Conservation (phyloP, 2,113 vertebrate species). For the Perccottus glenii region DNA sequence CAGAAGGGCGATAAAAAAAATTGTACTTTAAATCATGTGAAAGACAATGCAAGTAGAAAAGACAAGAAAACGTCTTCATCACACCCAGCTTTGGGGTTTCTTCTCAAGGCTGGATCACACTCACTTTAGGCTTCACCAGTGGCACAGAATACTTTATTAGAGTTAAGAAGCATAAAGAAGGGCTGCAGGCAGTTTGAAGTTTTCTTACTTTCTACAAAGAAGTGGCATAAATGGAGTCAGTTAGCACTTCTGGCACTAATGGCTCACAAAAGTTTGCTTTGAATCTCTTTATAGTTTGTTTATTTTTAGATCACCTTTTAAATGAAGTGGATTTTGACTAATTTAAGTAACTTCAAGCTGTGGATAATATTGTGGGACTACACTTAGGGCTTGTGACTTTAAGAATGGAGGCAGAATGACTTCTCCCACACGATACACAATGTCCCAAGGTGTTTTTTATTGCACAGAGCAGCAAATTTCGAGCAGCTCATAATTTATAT, state of each 20-base stretch:
- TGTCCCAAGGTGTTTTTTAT: not conserved
- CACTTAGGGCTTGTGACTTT: not conserved
- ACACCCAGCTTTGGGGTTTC: not conserved
- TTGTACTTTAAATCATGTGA: not conserved
- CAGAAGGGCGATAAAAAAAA: slow-evolving; percentile 5
- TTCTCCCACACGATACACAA: not conserved
- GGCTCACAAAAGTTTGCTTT: slow-evolving; percentile 1
- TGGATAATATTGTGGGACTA: not conserved
- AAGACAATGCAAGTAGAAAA: not conserved
- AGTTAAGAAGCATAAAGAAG: not conserved
- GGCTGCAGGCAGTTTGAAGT: not conserved
- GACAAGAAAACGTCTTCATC: too few relatives aligned
- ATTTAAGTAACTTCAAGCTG: not conserved
- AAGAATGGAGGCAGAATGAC: too few relatives aligned
- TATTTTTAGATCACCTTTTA: slow-evolving; percentile 23
- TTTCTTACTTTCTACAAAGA: slow-evolving; percentile 11
- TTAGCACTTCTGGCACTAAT: not conserved
- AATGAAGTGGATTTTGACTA: not conserved
- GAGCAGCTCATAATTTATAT: not conserved
- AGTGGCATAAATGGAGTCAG: not conserved
- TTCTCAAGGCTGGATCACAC: not conserved
- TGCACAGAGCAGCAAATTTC: slow-evolving; percentile 5
- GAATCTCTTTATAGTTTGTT: slow-evolving; percentile 2
- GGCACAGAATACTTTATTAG: not conserved
- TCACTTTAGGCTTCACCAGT: not conserved